Conservation (phyloP, 2,797 vertebrate species). For the Brotogeris chrysoptera region DNA sequence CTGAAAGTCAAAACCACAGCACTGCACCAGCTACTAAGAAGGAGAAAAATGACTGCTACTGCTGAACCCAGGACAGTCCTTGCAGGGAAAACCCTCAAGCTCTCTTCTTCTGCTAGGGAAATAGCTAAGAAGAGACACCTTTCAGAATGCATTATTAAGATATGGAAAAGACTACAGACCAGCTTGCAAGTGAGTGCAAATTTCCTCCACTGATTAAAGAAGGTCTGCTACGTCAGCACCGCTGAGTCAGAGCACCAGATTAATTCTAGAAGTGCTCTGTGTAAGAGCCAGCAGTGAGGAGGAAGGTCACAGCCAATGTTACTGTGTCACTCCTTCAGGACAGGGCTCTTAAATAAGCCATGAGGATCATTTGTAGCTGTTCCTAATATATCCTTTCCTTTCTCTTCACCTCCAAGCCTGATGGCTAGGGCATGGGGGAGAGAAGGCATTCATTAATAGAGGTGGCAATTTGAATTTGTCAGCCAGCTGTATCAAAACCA, state of each 20-base stretch:
- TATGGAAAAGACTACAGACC: neutral
- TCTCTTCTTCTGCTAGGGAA: neutral
- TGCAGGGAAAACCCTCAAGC: neutral
- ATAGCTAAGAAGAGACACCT: neutral
- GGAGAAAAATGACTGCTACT: no score
- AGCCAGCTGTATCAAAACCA: neutral
- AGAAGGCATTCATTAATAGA: neutral
- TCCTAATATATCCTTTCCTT: neutral
- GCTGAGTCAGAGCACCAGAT: conserved; percentile 33
- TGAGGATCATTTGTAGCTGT: neutral
- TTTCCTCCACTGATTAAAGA: conserved; percentile 41
- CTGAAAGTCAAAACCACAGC: no score
- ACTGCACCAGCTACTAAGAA: no score
- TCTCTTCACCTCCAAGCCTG: neutral
- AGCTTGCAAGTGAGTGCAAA: conserved; percentile 4
- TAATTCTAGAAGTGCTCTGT: conserved; percentile 42
- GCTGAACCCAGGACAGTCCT: neutral
- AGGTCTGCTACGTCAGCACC: neutral
- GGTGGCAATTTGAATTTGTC: neutral
- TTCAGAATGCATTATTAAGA: conserved; percentile 6
- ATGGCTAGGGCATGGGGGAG: neutral
- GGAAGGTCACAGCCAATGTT: conserved; percentile 44
- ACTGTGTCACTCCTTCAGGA: neutral
- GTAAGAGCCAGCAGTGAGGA: neutral
- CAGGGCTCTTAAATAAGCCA: conserved; percentile 5